Evolutionary conservation across 2,113 vertebrate genomes (phyloP).

Genomic region (Aptenodytes forsteri): DNA sequence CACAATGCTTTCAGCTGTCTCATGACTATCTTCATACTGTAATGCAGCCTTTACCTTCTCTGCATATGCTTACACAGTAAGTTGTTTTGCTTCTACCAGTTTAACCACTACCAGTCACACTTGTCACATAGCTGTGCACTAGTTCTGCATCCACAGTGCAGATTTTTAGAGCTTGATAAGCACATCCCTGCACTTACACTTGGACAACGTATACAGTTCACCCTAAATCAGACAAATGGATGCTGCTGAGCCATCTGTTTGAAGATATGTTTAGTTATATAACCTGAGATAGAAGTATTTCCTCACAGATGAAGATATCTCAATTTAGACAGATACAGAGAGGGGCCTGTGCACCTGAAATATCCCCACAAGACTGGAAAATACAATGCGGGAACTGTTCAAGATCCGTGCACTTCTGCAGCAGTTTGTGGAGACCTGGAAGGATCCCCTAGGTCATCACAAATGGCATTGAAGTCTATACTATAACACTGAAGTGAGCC

Average conservation of each 20-base stretch:
- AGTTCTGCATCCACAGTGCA: background rate
- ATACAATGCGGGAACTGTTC: background rate
- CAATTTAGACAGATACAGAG: background rate
- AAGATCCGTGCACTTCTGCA: background rate
- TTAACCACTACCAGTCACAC: background rate
- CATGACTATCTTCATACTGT: background rate
- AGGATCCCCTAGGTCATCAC: background rate
- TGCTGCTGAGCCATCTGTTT: conserved; percentile 3
- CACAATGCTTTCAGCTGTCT: background rate
- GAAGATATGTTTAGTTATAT: background rate
- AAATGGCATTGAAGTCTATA: background rate
- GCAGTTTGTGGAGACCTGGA: background rate
- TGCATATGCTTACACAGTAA: background rate
- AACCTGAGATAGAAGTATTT: background rate
- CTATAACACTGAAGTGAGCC: background rate
- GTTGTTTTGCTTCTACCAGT: background rate
- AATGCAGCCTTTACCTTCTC: background rate
- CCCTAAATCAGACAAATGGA: background rate
- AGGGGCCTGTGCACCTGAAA: background rate
- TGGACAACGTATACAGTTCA: background rate
- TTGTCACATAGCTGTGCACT: background rate
- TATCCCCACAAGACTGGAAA: background rate
- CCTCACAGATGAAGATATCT: background rate
- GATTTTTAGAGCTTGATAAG: background rate
- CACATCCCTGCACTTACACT: background rate